Conservation (phyloP, 2,797 vertebrate genomes). For the Avahi laniger region DNA sequence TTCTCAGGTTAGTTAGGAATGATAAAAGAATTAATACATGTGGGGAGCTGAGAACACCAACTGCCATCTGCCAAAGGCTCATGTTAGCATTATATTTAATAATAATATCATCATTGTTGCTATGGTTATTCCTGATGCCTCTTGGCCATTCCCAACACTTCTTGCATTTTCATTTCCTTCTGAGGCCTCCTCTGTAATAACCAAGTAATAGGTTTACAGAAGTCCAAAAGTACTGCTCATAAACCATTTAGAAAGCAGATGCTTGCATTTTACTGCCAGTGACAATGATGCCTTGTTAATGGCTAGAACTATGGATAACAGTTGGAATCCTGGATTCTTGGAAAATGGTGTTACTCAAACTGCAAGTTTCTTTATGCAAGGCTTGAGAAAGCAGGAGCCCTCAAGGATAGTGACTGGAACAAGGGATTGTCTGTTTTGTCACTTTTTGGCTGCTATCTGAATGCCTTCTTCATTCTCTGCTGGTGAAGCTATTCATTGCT, state of each 20-base stretch:
- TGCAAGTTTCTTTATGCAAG: not conserved
- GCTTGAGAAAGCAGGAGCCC: not conserved
- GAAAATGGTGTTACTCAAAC: not conserved
- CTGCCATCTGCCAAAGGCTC: not conserved
- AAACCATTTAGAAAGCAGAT: conserved; percentile 17
- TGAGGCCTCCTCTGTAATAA: not conserved
- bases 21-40: not conserved
- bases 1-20: not conserved
- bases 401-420: not conserved
- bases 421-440: not conserved
- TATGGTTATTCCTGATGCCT: not conserved
- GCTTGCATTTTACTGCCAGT: not conserved
- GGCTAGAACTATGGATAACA: not conserved
- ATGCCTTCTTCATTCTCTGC: not conserved
- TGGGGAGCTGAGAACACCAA: not conserved
- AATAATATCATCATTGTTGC: not conserved
- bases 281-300: not conserved
- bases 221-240: not conserved
- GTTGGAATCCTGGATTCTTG: not conserved
- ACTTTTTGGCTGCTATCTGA: not conserved
- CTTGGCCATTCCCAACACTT: not conserved
- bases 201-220: not conserved
- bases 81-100: not conserved
- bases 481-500: not conserved
- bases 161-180: not conserved